Evolutionary conservation across 2,797 vertebrate species (phyloP), one percentile per base, ranked within the genome.

Genomic region (Echiichthys vipera): DNA sequence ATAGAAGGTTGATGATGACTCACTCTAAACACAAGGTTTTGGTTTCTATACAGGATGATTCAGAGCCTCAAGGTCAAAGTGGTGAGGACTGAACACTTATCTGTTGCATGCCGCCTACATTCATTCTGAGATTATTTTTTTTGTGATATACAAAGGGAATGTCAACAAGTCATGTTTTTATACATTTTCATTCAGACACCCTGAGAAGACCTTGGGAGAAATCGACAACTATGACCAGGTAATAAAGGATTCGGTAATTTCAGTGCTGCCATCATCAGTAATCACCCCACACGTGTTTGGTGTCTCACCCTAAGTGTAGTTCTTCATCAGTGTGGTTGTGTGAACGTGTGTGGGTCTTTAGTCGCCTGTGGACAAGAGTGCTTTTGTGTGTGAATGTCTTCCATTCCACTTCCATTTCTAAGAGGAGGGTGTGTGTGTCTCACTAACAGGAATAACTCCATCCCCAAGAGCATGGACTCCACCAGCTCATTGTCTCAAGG

Each of bases 401-500:
- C 67, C 83, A 84, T 88, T 74, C 67, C 83, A 84, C 87, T 81
- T 84, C 74, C 70, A 81, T 88, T n/a, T 87, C 74, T 92, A 91
- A 93, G 88, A 83, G 39, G 13, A 82, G 72, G 84, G 90, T 92
- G 68, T 91, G 71, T 92, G 82, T 94, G 81, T 95, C 88, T 95
- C 90, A 94, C 89, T 93, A 94, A 95, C 94, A 95, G 94, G 94
- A 93, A 93, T 93, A 95, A 94, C 87, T 93, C 94, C 78, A 77
- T 93, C 85, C 6, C 84, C 91, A 92, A 93, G 90, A 85, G 83
- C 89, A 72, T 86, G 93, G 94, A 95, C 84, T 81, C 92, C 84
- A 81, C 91, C 62, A 56, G 92, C 77, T 65, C 90, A 89, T 78
- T 94, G 83, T 74, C 87, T 81, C 88, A 86, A 51, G 64, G 74